Evolutionary conservation across 2,888 invertebrate species (phyloP).

Genomic region (Mamestra brassicae): DNA sequence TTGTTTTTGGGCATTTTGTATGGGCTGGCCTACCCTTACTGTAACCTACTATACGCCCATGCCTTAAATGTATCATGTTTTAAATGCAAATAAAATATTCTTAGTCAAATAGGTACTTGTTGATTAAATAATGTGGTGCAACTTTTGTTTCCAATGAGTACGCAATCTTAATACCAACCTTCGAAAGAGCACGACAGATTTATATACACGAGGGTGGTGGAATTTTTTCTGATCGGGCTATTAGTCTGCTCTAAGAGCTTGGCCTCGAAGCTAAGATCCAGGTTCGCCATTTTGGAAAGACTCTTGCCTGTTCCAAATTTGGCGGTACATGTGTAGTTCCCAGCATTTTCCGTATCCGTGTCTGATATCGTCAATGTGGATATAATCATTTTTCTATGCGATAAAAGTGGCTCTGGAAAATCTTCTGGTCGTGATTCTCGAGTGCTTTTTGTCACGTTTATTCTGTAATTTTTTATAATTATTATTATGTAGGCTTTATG

Average conservation of each 20-base stretch:
- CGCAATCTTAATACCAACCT: slow-evolving; percentile 73
- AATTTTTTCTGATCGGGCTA: slow-evolving; percentile 72
- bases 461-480: slow-evolving; percentile 67
- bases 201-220: slow-evolving; percentile 70
- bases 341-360: slow-evolving; percentile 76
- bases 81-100: no score
- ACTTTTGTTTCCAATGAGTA: slow-evolving; percentile 7
- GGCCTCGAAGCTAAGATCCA: slow-evolving; percentile 79
- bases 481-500: neutral
- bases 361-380: slow-evolving; percentile 76
- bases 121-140: neutral
- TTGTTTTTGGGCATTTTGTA: no score
- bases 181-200: slow-evolving; percentile 82
- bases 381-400: slow-evolving; percentile 68
- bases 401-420: neutral
- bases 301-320: slow-evolving; percentile 63
- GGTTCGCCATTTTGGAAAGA: slow-evolving; percentile 45
- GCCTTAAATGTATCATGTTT: no score
- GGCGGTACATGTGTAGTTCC: slow-evolving; percentile 82
- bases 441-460: slow-evolving; percentile 68
- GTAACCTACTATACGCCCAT: no score
- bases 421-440: slow-evolving; percentile 23
- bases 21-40: no score
- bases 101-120: no score
- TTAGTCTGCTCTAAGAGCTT: slow-evolving; percentile 72